Percentiles rank a stretch among this genome's conserved stretches.
Evolutionary conservation across 2,888 invertebrate genomes (phyloP).

Genomic region (Yponomeuta evonymella): DNA sequence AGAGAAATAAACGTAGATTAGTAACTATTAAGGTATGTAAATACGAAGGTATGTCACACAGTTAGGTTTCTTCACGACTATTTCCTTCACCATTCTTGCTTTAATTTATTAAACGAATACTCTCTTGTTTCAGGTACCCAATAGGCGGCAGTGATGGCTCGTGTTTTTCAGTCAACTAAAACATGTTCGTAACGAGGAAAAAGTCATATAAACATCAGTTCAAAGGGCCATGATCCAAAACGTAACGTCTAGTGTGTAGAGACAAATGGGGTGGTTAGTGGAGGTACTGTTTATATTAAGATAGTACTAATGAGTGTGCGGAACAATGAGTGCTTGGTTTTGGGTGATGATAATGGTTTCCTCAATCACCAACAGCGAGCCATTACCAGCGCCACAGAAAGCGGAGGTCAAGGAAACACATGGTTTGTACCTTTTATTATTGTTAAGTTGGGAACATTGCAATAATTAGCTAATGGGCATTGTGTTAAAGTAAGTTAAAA

Average conservation of each 20-base stretch:
- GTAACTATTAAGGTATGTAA: no score
- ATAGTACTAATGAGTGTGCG: constrained; percentile 55
- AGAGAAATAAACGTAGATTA: no score
- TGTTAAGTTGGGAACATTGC: not conserved
- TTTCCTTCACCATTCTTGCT: not conserved
- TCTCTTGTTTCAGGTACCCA: constrained; percentile 9
- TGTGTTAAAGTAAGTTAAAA: no score
- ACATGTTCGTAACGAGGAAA: constrained; percentile 8
- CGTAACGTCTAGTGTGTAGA: not conserved
- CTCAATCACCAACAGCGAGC: constrained; percentile 59
- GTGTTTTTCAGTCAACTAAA: not conserved
- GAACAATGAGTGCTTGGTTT: constrained; percentile 70
- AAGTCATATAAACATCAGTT: constrained; percentile 13
- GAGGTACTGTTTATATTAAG: not conserved
- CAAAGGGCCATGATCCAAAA: constrained; percentile 5
- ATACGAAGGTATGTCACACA: no score
- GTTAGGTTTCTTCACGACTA: no score
- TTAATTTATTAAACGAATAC: not conserved
- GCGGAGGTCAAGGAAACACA: constrained; percentile 61
- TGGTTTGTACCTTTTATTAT: constrained; percentile 35
- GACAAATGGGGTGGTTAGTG: constrained; percentile 8
- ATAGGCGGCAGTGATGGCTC: not conserved
- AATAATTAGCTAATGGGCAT: no score
- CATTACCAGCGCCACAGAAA: constrained; percentile 60
- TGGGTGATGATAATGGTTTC: constrained; percentile 66